phyloP scores from a whole-genome alignment of 2,113 vertebrate species.

The Aphyosemion australe region DNA sequence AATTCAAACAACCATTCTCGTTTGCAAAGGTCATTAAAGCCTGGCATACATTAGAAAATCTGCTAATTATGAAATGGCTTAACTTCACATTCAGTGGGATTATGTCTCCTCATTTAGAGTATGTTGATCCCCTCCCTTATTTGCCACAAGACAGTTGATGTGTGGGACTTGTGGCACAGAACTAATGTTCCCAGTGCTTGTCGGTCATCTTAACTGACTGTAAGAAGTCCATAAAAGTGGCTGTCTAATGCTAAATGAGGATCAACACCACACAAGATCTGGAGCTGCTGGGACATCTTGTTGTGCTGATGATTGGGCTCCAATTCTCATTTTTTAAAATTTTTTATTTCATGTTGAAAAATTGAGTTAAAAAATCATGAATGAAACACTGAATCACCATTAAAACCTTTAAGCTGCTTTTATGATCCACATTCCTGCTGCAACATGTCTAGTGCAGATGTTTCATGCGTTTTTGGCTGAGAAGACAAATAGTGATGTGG shows the following conservation, averaged over 20 bases:
- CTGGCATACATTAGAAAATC: slow-evolving; percentile 80
- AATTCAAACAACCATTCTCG: slow-evolving; percentile 79
- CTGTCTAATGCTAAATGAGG: slow-evolving; percentile 42
- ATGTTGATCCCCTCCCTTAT: slow-evolving; percentile 75
- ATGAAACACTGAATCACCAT: background rate
- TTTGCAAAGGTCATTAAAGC: slow-evolving; percentile 81
- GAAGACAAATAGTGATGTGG: no score
- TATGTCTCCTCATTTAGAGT: slow-evolving; percentile 80
- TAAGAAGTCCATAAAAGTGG: slow-evolving; percentile 68
- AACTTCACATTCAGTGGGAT: slow-evolving; percentile 80
- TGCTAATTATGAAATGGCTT: slow-evolving; percentile 84
- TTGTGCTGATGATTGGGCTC: slow-evolving; percentile 30
- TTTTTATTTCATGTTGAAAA: slow-evolving; percentile 22
- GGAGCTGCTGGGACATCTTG: slow-evolving; percentile 40
- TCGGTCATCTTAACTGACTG: slow-evolving; percentile 77
- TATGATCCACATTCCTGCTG: no score
- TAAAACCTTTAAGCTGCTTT: background rate
- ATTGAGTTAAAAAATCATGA: background rate
- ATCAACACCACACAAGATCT: slow-evolving; percentile 44
- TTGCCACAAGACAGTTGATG: slow-evolving; percentile 73
- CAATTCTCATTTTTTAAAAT: slow-evolving; percentile 14
- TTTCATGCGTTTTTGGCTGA: no score
- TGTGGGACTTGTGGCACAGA: slow-evolving; percentile 72
- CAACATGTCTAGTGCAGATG: no score
- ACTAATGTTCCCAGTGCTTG: slow-evolving; percentile 75